Evolutionary conservation across 30 jellyfish, hydroid and myxozoan species (phyloP), one percentile per base, ranked within the genome.

Genomic region (Chrysaora quinquecirrha): DNA sequence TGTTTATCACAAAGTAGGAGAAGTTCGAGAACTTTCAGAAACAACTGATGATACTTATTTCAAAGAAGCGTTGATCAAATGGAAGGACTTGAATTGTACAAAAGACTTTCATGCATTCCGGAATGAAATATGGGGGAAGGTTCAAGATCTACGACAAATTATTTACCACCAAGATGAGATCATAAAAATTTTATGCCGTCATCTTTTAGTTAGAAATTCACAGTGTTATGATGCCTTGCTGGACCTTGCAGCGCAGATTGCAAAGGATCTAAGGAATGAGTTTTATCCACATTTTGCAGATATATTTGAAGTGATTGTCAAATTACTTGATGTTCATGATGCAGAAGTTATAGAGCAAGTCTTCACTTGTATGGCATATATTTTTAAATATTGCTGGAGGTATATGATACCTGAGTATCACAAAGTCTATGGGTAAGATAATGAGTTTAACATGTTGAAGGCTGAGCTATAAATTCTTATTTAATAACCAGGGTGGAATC

Each of bases 31-130:
- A 30, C 76, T 92, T 46, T 96, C 98, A 2, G 95, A 82, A 12
- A 88, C 89, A 27, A 95, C 89, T 64, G 83, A 92, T 24, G 98
- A 92, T 29, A 86, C 98, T 31, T 92, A 86, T 67, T 92, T 92
- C 71, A 80, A 90, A 30, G 98, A 92, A 86, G 29, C 78, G 10
- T 70, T 92, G 34, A 75, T 73, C 25, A 86, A 80, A 64, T 92
- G 97, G 98, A 14, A 75, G 3, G 97, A 86, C n/a, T 80, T 92
- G 75, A 86, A 92, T 72, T 92, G 98, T 47, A 67, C 97, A 1
- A 74, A 87, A 25, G 87, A 86, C 61, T 92, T 86, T 24, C 66
- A 78, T 11, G 18, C 27, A 34, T 80, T 86, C 64, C 31, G 88
- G 60, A 64, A 61, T 50, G 96, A 86, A 58, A 75, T 92, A 35